phyloP scores from a whole-genome alignment of 2,888 invertebrate genomes.

The Stratiomys singularior region DNA sequence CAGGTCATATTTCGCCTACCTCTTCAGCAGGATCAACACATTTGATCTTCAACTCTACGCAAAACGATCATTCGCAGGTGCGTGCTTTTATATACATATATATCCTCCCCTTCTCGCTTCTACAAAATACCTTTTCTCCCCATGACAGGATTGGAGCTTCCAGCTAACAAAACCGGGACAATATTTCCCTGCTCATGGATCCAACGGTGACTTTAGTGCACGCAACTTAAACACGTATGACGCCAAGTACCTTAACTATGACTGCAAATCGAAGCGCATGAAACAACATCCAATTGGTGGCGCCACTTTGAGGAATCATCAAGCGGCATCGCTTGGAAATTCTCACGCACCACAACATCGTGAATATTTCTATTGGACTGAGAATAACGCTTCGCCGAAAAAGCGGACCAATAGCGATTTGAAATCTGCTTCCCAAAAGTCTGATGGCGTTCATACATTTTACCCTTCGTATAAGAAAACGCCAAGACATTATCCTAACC shows the following conservation, averaged over 20 bases:
- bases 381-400: conserved; percentile 58
- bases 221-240: conserved; percentile 50
- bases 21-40: conserved; percentile 64
- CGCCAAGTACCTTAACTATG: conserved; percentile 51
- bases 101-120: neutral
- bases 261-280: conserved; percentile 51
- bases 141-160: conserved; percentile 50
- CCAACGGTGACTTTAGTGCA: conserved; percentile 7
- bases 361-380: conserved; percentile 64
- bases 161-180: conserved; percentile 41
- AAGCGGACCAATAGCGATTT: conserved; percentile 47
- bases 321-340: conserved; percentile 8
- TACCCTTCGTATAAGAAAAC: conserved; percentile 63
- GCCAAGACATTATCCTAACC: conserved; percentile 41
- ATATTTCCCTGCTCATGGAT: conserved; percentile 17
- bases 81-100: neutral
- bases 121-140: neutral
- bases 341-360: conserved; percentile 52
- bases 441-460: conserved; percentile 53
- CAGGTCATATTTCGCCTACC: conserved; percentile 63
- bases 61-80: conserved; percentile 49
- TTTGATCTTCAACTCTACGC: conserved; percentile 59
- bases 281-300: conserved; percentile 48
- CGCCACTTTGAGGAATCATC: neutral
- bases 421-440: conserved; percentile 27